Evolutionary conservation across 2,888 invertebrate species (phyloP), one percentile per base, ranked within the genome.

Genomic region (Tromatobia lineatoria): DNA sequence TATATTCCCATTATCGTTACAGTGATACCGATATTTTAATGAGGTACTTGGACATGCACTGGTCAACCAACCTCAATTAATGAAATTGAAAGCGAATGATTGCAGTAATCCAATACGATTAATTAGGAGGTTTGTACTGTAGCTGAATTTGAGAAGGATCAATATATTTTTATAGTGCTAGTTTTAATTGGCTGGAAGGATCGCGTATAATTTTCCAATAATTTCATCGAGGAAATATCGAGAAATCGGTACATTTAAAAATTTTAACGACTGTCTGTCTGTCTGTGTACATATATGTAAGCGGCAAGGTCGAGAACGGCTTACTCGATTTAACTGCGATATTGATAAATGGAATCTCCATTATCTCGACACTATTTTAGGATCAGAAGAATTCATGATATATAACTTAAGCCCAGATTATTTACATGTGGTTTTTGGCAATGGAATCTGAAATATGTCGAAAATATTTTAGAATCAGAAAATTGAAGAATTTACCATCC

Each of bases 1-100:
- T 64, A 42, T 42, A 23, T 34, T 42, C 20, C 38, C 52, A 42
- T 75, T 78, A 78, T 71, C 25, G 50, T 75, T 75, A 38, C 73
- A 42, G 52, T 57, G 64, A 61, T 64, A 74, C 74, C 84, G 78
- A 67, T 59, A 57, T 57, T 15, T 81, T 84, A 81, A 84, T 84
- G 84, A 84, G 75, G 70, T 57, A 66, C 81, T 81, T 57, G 15
- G 42, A 74, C 70, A 75, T 81, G 64, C 74, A 61, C 59, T 64
- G 34, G 64, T 18, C 38, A 20, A 20, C 4, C 38, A 18, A 64
- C 11, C 13, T n/a, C 18, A 11, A 38, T 38, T 18, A n/a, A 67
- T 29, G 67, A 18, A 18, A 29, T n/a, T 25, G 11, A 57, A 59
- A 18, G 45, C 1, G 2, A 7, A 18, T 7, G 45, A 20, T 66